Conservation (phyloP, 2,888 invertebrate genomes). For the Phyto melanocephala region DNA sequence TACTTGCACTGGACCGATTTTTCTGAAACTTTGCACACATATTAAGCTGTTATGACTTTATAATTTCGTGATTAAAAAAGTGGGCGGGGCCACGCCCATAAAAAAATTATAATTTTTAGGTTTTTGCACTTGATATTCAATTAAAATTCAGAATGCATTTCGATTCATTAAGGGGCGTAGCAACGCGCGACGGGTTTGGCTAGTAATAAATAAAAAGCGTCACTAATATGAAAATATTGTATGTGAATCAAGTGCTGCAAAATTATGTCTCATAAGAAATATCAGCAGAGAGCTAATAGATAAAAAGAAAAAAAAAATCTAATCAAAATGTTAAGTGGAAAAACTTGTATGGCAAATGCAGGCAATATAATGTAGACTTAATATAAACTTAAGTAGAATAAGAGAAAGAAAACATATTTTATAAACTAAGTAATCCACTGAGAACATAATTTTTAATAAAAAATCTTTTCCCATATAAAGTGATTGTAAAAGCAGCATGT, state of each 20-base stretch:
- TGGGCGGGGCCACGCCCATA: too few species aligned
- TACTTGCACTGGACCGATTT: too few species aligned
- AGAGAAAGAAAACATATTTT: background rate
- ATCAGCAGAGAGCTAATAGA: background rate
- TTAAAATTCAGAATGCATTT: too few species aligned
- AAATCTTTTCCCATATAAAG: background rate
- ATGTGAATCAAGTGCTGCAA: background rate
- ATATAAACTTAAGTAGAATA: background rate
- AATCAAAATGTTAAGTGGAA: conserved; percentile 1
- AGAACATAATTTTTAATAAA: background rate
- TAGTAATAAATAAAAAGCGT: background rate
- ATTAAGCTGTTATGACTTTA: too few species aligned
- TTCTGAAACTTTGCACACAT: too few species aligned
- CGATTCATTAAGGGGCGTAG: too few species aligned
- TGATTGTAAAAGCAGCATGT: too few species aligned
- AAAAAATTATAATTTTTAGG: too few species aligned
- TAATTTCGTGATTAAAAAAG: too few species aligned
- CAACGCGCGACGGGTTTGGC: too few species aligned
- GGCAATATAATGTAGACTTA: background rate
- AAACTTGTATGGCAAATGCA: background rate
- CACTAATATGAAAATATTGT: background rate
- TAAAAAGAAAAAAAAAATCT: background rate
- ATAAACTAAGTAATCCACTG: background rate
- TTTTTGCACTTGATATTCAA: too few species aligned
- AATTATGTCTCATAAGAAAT: background rate